A percentile compares a stretch with the other conserved stretches of the same genome.
These are phyloP conservation scores for Tetranychus truncatus DNA, from an alignment of 2,888 invertebrate genomes.

Conservation along the genomic window DNA sequence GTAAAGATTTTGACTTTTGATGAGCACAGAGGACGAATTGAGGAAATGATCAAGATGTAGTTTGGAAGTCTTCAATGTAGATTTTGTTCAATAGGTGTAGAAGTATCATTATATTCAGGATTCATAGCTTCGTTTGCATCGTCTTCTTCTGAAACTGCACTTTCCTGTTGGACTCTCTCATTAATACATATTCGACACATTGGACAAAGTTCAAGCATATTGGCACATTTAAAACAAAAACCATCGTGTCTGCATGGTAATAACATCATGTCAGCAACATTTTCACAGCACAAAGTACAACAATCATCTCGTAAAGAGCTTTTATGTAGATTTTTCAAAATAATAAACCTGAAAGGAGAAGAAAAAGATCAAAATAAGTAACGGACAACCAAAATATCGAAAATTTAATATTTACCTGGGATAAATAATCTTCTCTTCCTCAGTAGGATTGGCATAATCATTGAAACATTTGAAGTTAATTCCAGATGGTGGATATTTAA, in stretches of 20 bases:
- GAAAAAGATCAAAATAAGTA: conserved; percentile 44
- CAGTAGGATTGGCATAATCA: conserved; percentile 50
- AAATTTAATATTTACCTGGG: conserved; percentile 44
- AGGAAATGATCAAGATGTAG: too few species aligned
- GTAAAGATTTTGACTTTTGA: too few species aligned
- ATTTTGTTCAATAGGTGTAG: not conserved
- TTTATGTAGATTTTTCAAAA: not conserved
- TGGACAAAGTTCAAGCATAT: conserved; percentile 62
- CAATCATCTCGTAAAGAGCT: conserved; percentile 46
- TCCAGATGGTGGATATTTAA: conserved; percentile 52
- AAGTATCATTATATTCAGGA: not conserved
- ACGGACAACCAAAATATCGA: not conserved
- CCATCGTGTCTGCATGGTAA: conserved; percentile 68
- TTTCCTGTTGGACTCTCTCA: not conserved
- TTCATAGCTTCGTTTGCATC: not conserved
- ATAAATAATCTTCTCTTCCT: conserved; percentile 58
- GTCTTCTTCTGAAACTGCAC: not conserved
- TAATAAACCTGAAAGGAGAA: conserved; percentile 37
- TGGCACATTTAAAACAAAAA: conserved; percentile 57
- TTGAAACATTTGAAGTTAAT: conserved; percentile 53
- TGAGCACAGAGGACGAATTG: too few species aligned
- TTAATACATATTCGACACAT: conserved; percentile 55
- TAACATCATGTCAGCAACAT: conserved; percentile 51
- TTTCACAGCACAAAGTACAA: conserved; percentile 70
- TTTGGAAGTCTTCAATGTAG: not conserved